Percentiles rank a stretch among this genome's conserved stretches.
Conservation (phyloP, 2,113 vertebrate genomes). For the Rhynchopsitta pachyrhyncha region DNA sequence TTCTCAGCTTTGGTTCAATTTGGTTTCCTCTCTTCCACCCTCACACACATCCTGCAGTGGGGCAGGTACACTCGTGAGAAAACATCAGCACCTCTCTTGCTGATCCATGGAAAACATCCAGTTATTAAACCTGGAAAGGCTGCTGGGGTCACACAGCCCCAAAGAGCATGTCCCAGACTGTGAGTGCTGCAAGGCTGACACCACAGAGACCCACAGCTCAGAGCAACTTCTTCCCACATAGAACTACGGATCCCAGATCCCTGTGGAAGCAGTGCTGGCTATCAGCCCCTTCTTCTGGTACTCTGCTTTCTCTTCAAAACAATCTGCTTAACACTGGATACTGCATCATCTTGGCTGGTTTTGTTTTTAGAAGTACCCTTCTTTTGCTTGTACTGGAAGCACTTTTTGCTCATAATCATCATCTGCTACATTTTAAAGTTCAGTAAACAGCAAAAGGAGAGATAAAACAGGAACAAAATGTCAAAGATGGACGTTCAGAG, state of each 20-base stretch:
- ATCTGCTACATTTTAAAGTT: not conserved
- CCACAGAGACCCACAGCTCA: not conserved
- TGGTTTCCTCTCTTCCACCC: not conserved
- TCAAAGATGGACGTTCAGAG: not conserved
- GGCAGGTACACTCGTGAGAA: not conserved
- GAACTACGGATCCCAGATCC: not conserved
- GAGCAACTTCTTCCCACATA: not conserved
- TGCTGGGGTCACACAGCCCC: not conserved
- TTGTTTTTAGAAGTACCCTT: not conserved
- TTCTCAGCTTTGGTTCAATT: not conserved
- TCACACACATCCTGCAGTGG: not conserved
- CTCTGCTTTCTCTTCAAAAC: not conserved
- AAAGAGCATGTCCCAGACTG: not conserved
- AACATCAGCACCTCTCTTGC: not conserved
- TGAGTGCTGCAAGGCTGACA: not conserved
- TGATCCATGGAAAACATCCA: not conserved
- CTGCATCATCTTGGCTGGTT: not conserved
- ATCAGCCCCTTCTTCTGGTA: not conserved
- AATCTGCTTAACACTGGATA: not conserved
- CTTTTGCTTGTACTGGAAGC: not conserved
- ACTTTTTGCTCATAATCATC: not conserved
- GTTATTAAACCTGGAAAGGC: not conserved
- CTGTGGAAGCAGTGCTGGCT: not conserved
- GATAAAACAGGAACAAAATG: not conserved
- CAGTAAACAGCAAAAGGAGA: not conserved